Percentiles rank a stretch among this genome's conserved stretches.
phyloP scores from a whole-genome alignment of 2,888 invertebrate genomes.

The Chymomyza fuscimana region DNA sequence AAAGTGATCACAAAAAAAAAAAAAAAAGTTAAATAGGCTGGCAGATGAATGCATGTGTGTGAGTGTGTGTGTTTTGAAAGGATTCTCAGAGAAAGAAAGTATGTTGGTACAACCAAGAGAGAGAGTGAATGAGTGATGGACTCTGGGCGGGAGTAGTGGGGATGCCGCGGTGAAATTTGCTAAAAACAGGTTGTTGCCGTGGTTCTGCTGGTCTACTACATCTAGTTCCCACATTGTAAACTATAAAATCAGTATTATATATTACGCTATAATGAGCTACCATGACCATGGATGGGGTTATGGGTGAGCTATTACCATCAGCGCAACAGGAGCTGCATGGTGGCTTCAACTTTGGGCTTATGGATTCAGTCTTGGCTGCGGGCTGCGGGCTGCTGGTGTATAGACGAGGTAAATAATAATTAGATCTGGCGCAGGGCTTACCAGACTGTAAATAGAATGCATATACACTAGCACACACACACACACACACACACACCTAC shows the following conservation, averaged over 20 bases:
- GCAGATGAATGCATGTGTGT: background rate
- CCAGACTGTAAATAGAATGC: conserved; percentile 47
- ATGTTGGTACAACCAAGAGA: too few relatives aligned
- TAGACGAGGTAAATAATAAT: conserved; percentile 33
- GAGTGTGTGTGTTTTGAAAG: background rate
- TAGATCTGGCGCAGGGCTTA: conserved; percentile 49
- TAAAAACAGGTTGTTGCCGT: background rate
- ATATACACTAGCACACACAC: background rate
- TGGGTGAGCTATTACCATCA: background rate
- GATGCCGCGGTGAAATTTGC: too few relatives aligned
- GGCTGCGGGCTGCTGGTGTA: background rate
- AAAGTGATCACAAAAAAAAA: conserved; percentile 32
- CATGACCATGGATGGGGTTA: background rate
- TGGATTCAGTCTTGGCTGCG: background rate
- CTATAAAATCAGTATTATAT: background rate
- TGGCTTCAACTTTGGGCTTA: background rate
- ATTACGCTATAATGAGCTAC: background rate
- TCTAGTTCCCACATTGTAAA: background rate
- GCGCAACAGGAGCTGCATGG: background rate
- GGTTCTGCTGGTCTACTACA: background rate
- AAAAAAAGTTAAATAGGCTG: background rate
- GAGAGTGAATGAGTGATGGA: too few relatives aligned
- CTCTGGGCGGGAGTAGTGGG: too few relatives aligned
- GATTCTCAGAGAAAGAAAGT: too few relatives aligned
- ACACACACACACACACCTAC: background rate